Percentiles rank a stretch among this genome's conserved stretches.
These are phyloP conservation scores for Lepidothrix coronata DNA, from an alignment of 2,113 vertebrate genomes.

Conservation along the genomic window DNA sequence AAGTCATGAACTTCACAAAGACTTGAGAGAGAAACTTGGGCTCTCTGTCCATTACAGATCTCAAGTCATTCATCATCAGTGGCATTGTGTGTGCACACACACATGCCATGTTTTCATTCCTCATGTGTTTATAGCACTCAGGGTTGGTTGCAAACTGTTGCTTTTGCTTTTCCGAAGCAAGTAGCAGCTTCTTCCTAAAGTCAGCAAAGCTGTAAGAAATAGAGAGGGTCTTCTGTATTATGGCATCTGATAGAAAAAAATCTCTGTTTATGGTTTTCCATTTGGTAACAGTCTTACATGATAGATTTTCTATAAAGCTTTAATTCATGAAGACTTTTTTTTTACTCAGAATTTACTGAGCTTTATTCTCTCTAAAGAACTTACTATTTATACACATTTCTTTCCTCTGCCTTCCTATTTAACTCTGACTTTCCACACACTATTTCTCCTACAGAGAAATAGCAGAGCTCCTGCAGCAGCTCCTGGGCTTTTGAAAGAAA, in stretches of 20 bases:
- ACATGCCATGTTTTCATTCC: fast-evolving
- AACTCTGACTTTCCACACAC: neutral
- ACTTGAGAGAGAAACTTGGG: neutral
- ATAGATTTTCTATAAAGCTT: neutral
- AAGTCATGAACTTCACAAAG: neutral
- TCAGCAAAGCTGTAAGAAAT: neutral
- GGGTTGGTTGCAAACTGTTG: neutral
- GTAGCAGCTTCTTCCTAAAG: neutral
- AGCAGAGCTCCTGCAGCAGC: neutral
- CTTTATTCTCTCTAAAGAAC: neutral
- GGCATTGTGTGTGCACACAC: neutral
- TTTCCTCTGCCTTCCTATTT: neutral
- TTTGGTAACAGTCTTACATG: neutral
- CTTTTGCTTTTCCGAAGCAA: neutral
- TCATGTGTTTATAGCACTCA: neutral
- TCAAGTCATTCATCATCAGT: neutral
- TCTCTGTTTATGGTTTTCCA: neutral
- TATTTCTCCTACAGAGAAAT: neutral
- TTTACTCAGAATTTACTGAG: neutral
- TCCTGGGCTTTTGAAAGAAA: neutral
- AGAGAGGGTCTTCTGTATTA: neutral
- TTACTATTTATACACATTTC: neutral
- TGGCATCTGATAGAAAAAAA: neutral
- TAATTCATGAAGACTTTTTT: neutral
- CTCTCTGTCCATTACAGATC: neutral